Percentiles rank a stretch among this genome's conserved stretches.
Evolutionary conservation across 2,888 invertebrate species (phyloP).

Genomic region (Catonia carolina): DNA sequence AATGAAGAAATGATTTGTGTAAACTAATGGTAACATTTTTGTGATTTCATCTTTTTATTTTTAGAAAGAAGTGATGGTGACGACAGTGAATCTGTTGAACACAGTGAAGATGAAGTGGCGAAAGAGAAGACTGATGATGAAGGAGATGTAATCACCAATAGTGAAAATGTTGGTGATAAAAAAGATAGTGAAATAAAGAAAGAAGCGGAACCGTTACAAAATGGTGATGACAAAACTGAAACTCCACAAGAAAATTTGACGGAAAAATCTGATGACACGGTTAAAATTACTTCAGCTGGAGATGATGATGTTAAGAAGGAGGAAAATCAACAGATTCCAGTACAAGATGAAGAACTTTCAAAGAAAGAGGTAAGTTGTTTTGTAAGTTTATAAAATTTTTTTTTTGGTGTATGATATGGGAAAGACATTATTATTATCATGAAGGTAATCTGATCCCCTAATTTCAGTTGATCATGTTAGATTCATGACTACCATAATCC

Average conservation of each 20-base stretch:
- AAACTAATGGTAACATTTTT: too few relatives aligned
- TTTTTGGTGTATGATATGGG: too few relatives aligned
- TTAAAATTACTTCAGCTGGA: not conserved
- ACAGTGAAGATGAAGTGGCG: constrained; percentile 37
- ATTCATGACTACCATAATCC: too few relatives aligned
- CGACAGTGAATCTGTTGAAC: constrained; percentile 39
- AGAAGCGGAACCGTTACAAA: not conserved
- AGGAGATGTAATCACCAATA: not conserved
- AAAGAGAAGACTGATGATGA: constrained; percentile 6
- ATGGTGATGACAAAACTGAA: constrained; percentile 7
- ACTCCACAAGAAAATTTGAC: constrained; percentile 17
- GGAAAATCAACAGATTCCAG: not conserved
- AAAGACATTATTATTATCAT: too few relatives aligned
- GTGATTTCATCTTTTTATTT: too few relatives aligned
- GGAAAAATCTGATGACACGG: constrained; percentile 4
- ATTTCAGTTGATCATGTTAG: too few relatives aligned
- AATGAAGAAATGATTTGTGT: too few relatives aligned
- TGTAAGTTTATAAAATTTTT: not conserved
- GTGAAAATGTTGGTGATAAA: constrained; percentile 13
- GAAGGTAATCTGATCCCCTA: too few relatives aligned
- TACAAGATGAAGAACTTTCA: not conserved
- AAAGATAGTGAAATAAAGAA: constrained; percentile 7
- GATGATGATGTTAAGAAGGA: not conserved
- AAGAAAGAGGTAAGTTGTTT: constrained; percentile 1
- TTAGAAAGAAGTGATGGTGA: constrained; percentile 38